These are phyloP conservation scores for Plectrocnemia conspersa DNA, from an alignment of 1,140 invertebrate species.

Conservation along the genomic window DNA sequence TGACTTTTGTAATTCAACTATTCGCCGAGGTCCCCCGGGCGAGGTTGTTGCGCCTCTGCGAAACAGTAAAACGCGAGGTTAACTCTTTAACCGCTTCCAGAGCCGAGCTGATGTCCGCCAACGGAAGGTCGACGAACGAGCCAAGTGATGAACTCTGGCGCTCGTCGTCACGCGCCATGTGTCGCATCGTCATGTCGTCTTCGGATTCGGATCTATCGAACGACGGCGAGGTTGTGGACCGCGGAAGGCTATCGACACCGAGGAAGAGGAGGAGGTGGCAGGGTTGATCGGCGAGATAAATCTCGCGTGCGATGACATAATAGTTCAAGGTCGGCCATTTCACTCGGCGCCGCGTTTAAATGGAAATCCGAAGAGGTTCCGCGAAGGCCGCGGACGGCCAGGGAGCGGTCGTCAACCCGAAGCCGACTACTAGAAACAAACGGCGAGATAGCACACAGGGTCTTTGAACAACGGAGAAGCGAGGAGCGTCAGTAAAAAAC, in stretches of 20 bases:
- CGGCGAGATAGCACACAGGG: too few species aligned
- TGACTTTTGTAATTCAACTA: too few species aligned
- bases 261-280: background rate
- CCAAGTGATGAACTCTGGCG: background rate
- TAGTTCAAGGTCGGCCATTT: slow-evolving; percentile 28
- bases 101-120: too few species aligned
- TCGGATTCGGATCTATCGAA: background rate
- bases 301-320: slow-evolving; percentile 22
- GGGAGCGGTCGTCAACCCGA: slow-evolving; percentile 21
- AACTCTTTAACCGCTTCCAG: too few species aligned
- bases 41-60: too few species aligned
- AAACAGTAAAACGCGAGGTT: too few species aligned
- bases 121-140: slow-evolving; percentile 7
- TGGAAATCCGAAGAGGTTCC: slow-evolving; percentile 23
- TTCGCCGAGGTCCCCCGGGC: too few species aligned
- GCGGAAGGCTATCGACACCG: background rate
- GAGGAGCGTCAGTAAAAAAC: background rate
- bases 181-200: background rate
- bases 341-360: slow-evolving; percentile 13
- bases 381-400: slow-evolving; percentile 16
- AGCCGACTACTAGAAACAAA: too few species aligned
- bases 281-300: too few species aligned
- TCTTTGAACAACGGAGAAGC: background rate
- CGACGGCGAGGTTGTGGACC: background rate
- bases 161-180: too few species aligned